phyloP scores from a whole-genome alignment of 2,113 vertebrate genomes.

The Sarotherodon lohbergeri region DNA sequence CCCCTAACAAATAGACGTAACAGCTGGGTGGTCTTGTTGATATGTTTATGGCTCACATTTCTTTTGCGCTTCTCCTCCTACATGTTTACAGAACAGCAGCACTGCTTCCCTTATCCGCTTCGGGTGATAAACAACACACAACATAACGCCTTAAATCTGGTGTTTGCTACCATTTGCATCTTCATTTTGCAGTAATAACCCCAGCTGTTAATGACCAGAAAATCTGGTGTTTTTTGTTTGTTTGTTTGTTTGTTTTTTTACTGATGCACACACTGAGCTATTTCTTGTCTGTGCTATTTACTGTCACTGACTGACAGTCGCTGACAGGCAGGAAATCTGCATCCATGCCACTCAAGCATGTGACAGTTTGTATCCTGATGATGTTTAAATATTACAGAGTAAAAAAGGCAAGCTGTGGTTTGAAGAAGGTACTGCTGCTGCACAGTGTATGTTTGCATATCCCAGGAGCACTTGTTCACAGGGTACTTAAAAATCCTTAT shows the following conservation, averaged over 20 bases:
- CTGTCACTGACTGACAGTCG: neutral
- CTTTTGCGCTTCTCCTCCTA: neutral
- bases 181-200: neutral
- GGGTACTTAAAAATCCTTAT: neutral
- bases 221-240: neutral
- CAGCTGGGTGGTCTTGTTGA: conserved; percentile 5
- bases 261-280: neutral
- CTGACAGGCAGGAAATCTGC: neutral
- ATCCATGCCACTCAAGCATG: neutral
- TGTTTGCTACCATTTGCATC: neutral
- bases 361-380: neutral
- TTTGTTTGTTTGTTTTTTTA: neutral
- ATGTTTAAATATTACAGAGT: neutral
- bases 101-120: neutral
- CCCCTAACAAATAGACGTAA: neutral
- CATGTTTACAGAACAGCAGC: neutral
- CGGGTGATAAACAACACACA: neutral
- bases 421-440: neutral
- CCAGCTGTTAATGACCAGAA: neutral
- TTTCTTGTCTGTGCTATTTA: neutral
- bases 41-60: conserved; percentile 17
- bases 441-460: neutral
- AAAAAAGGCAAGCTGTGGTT: neutral
- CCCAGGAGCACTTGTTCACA: neutral
- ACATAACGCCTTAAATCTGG: neutral